phyloP scores from a whole-genome alignment of 2,888 invertebrate genomes.

The Perizoma affinitatum region DNA sequence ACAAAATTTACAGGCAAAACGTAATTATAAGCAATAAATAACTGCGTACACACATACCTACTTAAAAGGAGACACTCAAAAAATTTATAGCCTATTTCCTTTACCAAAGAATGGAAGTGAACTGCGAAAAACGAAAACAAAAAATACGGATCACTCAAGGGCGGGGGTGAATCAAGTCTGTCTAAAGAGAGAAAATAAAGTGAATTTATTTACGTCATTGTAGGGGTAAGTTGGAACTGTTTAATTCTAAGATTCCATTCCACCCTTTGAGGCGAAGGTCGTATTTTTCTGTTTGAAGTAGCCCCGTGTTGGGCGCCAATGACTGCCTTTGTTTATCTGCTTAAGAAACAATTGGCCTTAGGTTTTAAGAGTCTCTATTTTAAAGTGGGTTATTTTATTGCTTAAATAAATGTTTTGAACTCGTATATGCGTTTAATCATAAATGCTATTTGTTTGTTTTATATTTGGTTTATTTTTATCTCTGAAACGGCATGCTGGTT shows the following conservation, averaged over 20 bases:
- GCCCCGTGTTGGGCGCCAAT: slow-evolving; percentile 47
- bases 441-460: no score
- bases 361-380: not conserved
- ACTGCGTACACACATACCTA: slow-evolving; percentile 61
- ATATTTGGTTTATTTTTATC: no score
- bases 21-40: slow-evolving; percentile 63
- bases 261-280: slow-evolving; percentile 27
- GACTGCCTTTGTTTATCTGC: slow-evolving; percentile 18
- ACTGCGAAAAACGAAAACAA: slow-evolving; percentile 59
- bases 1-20: slow-evolving; percentile 40
- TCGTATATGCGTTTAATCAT: no score
- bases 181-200: slow-evolving; percentile 48
- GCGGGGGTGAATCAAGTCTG: slow-evolving; percentile 73
- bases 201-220: slow-evolving; percentile 63
- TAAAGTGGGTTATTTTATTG: not conserved
- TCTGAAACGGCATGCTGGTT: no score
- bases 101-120: slow-evolving; percentile 54
- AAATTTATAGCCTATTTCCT: slow-evolving; percentile 74
- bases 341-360: slow-evolving; percentile 10
- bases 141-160: slow-evolving; percentile 66
- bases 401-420: not conserved
- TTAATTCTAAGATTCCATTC: slow-evolving; percentile 53
- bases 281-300: slow-evolving; percentile 33
- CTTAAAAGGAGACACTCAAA: slow-evolving; percentile 59
- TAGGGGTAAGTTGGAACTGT: slow-evolving; percentile 50